A percentile compares a stretch with the other conserved stretches of the same genome.
Conservation (phyloP, 1,140 invertebrate genomes). For the Branchinecta lindahli region DNA sequence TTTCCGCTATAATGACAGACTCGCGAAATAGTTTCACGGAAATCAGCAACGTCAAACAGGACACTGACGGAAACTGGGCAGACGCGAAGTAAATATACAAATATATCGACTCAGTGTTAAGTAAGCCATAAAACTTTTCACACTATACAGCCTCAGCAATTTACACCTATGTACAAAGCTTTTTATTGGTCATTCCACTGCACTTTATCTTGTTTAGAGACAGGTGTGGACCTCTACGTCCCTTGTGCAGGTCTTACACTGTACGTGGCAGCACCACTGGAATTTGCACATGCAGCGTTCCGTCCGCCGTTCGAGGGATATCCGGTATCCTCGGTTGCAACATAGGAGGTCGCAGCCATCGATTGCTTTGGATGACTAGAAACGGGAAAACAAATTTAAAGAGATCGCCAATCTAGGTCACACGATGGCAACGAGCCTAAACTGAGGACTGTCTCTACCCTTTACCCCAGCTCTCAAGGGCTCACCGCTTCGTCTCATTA, state of each 20-base stretch:
- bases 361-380: constrained; percentile 43
- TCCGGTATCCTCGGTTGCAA: constrained; percentile 65
- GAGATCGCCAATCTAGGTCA: constrained; percentile 37
- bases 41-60: too few relatives aligned
- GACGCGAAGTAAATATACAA: too few relatives aligned
- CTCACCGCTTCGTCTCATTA: too few relatives aligned
- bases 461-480: neutral
- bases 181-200: neutral
- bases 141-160: neutral
- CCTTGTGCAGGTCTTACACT: constrained; percentile 60
- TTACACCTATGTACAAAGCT: constrained; percentile 2
- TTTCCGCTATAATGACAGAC: too few relatives aligned
- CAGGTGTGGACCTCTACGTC: constrained; percentile 50
- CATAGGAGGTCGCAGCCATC: constrained; percentile 70
- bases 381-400: constrained; percentile 30
- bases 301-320: constrained; percentile 45
- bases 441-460: neutral
- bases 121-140: constrained; percentile 6
- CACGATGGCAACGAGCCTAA: constrained; percentile 13
- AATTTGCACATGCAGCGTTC: constrained; percentile 76
- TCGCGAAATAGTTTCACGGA: too few relatives aligned
- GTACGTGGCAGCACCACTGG: constrained; percentile 77
- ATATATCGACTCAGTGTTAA: neutral
- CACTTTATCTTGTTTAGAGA: constrained; percentile 34
- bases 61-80: too few relatives aligned